phyloP scores from a whole-genome alignment of 2,888 invertebrate species.

The Mayetiola destructor region DNA sequence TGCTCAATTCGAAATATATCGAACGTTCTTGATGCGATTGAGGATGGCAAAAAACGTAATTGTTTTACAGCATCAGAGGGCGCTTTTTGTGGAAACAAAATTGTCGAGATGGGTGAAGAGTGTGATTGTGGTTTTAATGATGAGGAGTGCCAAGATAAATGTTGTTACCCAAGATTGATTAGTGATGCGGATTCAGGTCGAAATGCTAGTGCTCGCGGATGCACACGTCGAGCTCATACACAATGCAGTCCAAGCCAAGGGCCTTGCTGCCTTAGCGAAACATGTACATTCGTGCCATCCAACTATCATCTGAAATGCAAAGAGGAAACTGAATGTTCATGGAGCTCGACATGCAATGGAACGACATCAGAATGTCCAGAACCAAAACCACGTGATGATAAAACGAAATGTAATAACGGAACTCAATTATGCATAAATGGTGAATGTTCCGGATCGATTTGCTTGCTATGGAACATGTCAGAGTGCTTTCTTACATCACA shows the following conservation, averaged over 20 bases:
- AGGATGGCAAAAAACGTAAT: slow-evolving; percentile 79
- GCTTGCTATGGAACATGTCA: slow-evolving; percentile 82
- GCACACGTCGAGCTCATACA: slow-evolving; percentile 58
- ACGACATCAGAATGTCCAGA: slow-evolving; percentile 73
- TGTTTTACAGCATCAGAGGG: slow-evolving; percentile 85
- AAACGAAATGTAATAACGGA: slow-evolving; percentile 91
- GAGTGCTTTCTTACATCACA: slow-evolving; percentile 88
- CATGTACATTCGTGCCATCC: slow-evolving; percentile 60
- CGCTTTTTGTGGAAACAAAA: slow-evolving; percentile 98
- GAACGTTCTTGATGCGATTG: slow-evolving; percentile 81
- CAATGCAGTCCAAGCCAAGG: slow-evolving; percentile 90
- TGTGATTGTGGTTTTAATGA: slow-evolving; percentile 94
- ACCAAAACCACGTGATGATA: slow-evolving; percentile 67
- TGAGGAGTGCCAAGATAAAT: slow-evolving; percentile 79
- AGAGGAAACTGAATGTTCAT: slow-evolving; percentile 78
- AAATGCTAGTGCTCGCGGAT: slow-evolving; percentile 62
- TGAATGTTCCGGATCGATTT: slow-evolving; percentile 90
- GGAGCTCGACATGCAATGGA: slow-evolving; percentile 76
- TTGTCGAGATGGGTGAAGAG: slow-evolving; percentile 93
- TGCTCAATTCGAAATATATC: slow-evolving; percentile 94
- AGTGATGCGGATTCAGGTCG: slow-evolving; percentile 51
- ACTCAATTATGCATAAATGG: slow-evolving; percentile 75
- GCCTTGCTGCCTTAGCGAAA: slow-evolving; percentile 75
- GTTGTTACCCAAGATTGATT: slow-evolving; percentile 80
- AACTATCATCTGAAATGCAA: slow-evolving; percentile 57